Evolutionary conservation across 2,888 invertebrate species (phyloP).

Genomic region (Limnephilus marmoratus): DNA sequence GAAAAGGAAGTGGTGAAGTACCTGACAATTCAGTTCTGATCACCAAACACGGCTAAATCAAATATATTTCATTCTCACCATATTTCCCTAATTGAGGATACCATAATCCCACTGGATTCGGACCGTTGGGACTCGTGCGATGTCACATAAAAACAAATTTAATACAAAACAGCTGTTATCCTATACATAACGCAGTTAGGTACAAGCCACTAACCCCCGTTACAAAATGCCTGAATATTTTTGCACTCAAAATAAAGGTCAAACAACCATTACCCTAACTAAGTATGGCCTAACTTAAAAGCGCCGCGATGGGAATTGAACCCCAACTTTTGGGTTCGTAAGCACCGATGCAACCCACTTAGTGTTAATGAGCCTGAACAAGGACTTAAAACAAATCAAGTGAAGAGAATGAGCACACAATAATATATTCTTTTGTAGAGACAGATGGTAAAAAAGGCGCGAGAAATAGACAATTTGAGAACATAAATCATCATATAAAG

Average conservation of each 20-base stretch:
- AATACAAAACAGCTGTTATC: neutral
- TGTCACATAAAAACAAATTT: neutral
- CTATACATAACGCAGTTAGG: neutral
- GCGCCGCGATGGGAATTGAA: neutral
- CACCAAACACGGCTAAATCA: neutral
- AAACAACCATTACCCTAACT: neutral
- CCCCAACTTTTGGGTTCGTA: neutral
- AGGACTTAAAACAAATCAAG: neutral
- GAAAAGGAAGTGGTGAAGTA: no score
- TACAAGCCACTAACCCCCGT: neutral
- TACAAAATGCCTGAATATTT: neutral
- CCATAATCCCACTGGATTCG: neutral
- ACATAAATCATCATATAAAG: no score
- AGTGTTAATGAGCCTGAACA: neutral
- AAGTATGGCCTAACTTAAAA: constrained; percentile 2
- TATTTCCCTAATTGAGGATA: no score
- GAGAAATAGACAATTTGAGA: no score
- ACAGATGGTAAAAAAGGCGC: no score
- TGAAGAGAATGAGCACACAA: neutral
- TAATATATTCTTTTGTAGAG: no score
- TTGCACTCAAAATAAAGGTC: constrained; percentile 2
- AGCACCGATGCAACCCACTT: neutral
- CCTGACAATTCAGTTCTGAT: neutral
- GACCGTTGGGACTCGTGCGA: neutral
- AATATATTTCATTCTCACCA: neutral